Percentiles rank a stretch among this genome's conserved stretches.
phyloP scores from a whole-genome alignment of 2,888 invertebrate genomes.

The Tanypteryx hageni region DNA sequence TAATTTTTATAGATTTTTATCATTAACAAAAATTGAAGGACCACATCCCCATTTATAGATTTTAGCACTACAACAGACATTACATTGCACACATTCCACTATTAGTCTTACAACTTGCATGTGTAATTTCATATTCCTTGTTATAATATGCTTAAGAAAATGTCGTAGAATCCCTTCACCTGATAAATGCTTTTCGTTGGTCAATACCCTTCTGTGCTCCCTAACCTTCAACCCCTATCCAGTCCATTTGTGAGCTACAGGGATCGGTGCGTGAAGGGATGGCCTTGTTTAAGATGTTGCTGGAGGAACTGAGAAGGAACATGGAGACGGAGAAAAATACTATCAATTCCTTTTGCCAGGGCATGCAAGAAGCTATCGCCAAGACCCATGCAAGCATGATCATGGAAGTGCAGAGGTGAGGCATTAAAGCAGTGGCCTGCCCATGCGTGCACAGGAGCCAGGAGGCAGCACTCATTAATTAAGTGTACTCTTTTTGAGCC shows the following conservation, averaged over 20 bases:
- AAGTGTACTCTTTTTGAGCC: conserved; percentile 63
- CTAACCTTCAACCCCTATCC: conserved; percentile 67
- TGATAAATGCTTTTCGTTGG: conserved; percentile 53
- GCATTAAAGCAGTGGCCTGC: conserved; percentile 67
- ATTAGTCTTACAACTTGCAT: not conserved
- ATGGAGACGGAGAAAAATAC: conserved; percentile 82
- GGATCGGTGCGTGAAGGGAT: conserved; percentile 83
- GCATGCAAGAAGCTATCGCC: conserved; percentile 82
- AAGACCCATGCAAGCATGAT: conserved; percentile 82
- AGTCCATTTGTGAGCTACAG: conserved; percentile 80
- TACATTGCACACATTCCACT: not conserved
- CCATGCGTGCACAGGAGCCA: conserved; percentile 55
- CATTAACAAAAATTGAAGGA: not conserved
- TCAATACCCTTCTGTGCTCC: conserved; percentile 37
- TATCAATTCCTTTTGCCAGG: conserved; percentile 82
- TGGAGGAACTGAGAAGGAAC: conserved; percentile 82
- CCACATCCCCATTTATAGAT: not conserved
- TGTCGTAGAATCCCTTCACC: conserved; percentile 42
- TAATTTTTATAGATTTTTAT: not conserved
- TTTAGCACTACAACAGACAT: not conserved
- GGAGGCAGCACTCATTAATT: conserved; percentile 62
- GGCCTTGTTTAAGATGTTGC: conserved; percentile 80
- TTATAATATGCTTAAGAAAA: not conserved
- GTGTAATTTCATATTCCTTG: conserved; percentile 10
- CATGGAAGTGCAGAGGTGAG: conserved; percentile 82